Conservation (phyloP, 2,888 invertebrate genomes). For the Agrotis segetum region DNA sequence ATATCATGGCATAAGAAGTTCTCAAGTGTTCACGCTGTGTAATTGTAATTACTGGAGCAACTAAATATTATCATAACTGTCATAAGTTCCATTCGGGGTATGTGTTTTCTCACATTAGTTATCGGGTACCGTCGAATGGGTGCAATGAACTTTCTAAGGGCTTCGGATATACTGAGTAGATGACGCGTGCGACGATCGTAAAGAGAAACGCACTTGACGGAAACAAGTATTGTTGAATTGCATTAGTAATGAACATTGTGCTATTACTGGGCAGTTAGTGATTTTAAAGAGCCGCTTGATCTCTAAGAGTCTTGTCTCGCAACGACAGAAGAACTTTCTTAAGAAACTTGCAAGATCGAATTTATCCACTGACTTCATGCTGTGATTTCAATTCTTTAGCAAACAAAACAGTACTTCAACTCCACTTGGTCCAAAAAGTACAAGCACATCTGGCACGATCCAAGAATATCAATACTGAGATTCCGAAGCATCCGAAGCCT, state of each 20-base stretch:
- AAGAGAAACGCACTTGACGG: constrained; percentile 60
- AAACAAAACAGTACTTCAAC: not conserved
- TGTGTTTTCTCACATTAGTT: constrained; percentile 80
- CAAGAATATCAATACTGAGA: constrained; percentile 44
- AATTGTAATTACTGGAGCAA: constrained; percentile 66
- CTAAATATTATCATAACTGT: constrained; percentile 79
- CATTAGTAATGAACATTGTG: constrained; percentile 39
- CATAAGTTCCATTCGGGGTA: constrained; percentile 71
- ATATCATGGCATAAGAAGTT: constrained; percentile 42
- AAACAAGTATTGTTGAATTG: constrained; percentile 49
- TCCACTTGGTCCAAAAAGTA: constrained; percentile 22
- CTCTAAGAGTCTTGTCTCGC: constrained; percentile 10
- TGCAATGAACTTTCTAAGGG: constrained; percentile 77
- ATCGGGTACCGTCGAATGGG: constrained; percentile 73
- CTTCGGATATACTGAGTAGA: constrained; percentile 71
- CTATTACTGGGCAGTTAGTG: constrained; percentile 17
- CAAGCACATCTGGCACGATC: constrained; percentile 45
- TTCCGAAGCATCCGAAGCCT: constrained; percentile 40
- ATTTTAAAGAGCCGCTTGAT: constrained; percentile 30
- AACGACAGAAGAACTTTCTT: constrained; percentile 25
- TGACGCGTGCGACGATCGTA: constrained; percentile 67
- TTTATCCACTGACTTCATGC: not conserved
- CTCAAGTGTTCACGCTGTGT: constrained; percentile 47
- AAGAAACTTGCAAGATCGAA: not conserved
- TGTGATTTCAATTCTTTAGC: not conserved